phyloP scores from a whole-genome alignment of 2,113 vertebrate species.

The Brachyhypopomus occidentalis region DNA sequence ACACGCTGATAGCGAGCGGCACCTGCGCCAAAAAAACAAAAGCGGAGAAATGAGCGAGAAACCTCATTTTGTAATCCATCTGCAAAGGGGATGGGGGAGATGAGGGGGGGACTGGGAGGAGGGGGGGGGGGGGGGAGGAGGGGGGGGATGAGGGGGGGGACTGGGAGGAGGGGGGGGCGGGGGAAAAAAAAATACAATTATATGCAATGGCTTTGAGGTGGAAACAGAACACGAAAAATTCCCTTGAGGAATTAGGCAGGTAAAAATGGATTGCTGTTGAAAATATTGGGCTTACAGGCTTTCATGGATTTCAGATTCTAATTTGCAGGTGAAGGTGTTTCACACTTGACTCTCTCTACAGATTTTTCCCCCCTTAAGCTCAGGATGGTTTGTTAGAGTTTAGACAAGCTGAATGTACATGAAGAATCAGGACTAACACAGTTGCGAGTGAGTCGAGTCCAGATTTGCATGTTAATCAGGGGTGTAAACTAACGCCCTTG shows the following conservation, averaged over 20 bases:
- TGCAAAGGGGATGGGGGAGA: conserved; percentile 30
- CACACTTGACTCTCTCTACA: conserved; percentile 28
- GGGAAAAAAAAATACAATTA: conserved; percentile 46
- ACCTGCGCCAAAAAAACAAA: conserved; percentile 57
- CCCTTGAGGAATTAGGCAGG: conserved; percentile 46
- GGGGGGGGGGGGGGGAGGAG: no score
- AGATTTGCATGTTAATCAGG: conserved; percentile 50
- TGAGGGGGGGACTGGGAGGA: neutral
- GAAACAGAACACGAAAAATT: conserved; percentile 40
- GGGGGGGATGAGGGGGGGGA: conserved; percentile 1
- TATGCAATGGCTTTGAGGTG: conserved; percentile 52
- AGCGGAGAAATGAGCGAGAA: conserved; percentile 51
- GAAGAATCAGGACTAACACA: conserved; percentile 14
- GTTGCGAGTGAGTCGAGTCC: conserved; percentile 11
- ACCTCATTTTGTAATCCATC: conserved; percentile 57
- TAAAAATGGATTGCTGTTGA: conserved; percentile 50
- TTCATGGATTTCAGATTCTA: conserved; percentile 55
- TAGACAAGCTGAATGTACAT: conserved; percentile 18
- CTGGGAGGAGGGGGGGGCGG: neutral
- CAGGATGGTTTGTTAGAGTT: conserved; percentile 17
- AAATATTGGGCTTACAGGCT: conserved; percentile 50
- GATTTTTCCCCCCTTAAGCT: conserved; percentile 13
- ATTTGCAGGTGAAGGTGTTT: conserved; percentile 52
- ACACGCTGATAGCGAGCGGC: conserved; percentile 54
- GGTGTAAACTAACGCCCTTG: conserved; percentile 36